These are phyloP conservation scores for Acrossocheilus wenchowensis DNA, from an alignment of 2,797 vertebrate species.

Conservation along the genomic window DNA sequence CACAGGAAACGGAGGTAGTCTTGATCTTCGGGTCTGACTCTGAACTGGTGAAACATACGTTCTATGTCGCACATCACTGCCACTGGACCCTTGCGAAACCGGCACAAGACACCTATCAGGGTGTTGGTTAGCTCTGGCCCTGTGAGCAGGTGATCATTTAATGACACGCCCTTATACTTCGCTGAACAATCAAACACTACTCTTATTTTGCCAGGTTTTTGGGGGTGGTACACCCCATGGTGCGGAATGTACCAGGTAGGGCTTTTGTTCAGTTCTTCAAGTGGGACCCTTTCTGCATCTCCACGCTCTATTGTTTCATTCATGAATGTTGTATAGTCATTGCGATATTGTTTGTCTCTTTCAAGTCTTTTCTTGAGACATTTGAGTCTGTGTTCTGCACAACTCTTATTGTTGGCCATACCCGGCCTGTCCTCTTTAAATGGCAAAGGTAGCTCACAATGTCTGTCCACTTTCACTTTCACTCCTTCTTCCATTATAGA, in stretches of 20 bases:
- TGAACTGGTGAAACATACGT: not conserved
- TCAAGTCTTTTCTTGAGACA: slow-evolving; percentile 14
- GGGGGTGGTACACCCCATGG: slow-evolving; percentile 4
- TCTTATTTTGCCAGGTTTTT: slow-evolving; percentile 7
- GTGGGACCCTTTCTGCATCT: not conserved
- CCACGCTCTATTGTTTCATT: not conserved
- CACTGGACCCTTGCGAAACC: not conserved
- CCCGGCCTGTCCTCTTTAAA: not conserved
- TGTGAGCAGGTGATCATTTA: not conserved
- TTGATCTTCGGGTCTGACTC: not conserved
- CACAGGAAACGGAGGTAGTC: not conserved
- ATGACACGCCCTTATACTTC: not conserved
- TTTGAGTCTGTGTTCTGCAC: not conserved
- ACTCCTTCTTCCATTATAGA: not conserved
- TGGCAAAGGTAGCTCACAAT: not conserved
- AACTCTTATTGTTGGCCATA: not conserved
- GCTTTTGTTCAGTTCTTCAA: not conserved
- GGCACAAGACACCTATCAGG: not conserved
- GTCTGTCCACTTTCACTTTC: not conserved
- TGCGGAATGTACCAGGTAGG: not conserved
- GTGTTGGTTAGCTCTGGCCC: not conserved
- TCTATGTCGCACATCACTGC: slow-evolving; percentile 6
- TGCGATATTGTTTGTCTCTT: not conserved
- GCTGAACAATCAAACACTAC: not conserved
- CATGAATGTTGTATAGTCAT: not conserved